Percentiles rank a stretch among this genome's conserved stretches.
Conservation (phyloP, 2,113 vertebrate genomes). For the Coptodon bakossiorum region DNA sequence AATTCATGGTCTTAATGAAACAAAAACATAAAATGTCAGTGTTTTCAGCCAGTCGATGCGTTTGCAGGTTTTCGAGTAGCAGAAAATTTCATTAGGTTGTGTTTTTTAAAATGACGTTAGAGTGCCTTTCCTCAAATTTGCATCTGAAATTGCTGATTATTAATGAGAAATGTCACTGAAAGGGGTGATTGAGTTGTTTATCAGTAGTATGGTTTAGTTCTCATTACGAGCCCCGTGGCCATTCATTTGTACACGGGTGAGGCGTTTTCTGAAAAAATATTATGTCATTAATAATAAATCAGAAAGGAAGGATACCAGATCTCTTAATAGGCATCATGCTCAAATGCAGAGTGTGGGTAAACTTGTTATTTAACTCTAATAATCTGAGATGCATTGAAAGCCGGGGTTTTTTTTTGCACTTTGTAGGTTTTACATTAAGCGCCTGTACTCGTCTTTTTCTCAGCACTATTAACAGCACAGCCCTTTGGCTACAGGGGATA, state of each 20-base stretch:
- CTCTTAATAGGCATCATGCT: background rate
- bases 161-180: background rate
- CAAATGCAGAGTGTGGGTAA: background rate
- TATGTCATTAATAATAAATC: background rate
- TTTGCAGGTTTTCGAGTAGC: background rate
- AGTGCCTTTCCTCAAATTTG: background rate
- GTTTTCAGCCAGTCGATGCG: background rate
- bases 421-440: background rate
- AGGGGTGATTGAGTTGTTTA: background rate
- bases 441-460: background rate
- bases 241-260: background rate
- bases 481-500: slow-evolving; percentile 10
- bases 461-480: background rate
- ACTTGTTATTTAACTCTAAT: background rate
- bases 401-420: background rate
- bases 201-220: background rate
- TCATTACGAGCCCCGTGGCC: background rate
- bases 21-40: background rate
- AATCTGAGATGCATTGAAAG: background rate
- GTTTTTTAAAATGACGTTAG: background rate
- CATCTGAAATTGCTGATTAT: background rate
- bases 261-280: background rate
- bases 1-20: background rate
- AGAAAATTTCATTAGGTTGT: background rate
- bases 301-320: background rate